A percentile compares a stretch with the other conserved stretches of the same genome.
Evolutionary conservation across 2,113 vertebrate genomes (phyloP).

Genomic region (Nematolebias whitei): DNA sequence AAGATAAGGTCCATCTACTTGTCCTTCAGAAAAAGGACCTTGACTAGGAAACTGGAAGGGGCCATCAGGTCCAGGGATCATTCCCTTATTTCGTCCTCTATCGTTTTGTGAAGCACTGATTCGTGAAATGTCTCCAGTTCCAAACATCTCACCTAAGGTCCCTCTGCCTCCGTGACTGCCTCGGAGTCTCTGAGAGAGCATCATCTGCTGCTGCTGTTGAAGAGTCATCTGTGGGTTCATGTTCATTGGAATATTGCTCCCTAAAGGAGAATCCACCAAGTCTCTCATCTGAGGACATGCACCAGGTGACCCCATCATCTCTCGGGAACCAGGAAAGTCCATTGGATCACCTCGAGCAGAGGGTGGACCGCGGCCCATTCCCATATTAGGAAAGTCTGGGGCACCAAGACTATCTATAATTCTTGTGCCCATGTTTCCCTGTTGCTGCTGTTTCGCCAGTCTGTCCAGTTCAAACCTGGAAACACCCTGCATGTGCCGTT

Average conservation of each 20-base stretch:
- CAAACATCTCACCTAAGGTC: constrained; percentile 80
- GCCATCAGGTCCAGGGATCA: constrained; percentile 81
- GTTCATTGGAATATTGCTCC: constrained; percentile 87
- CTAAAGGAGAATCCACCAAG: constrained; percentile 85
- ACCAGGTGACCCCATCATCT: constrained; percentile 88
- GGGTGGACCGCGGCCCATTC: constrained; percentile 69
- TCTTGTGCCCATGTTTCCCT: constrained; percentile 70
- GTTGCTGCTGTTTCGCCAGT: constrained; percentile 88
- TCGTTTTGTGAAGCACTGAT: constrained; percentile 85
- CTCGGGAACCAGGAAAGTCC: constrained; percentile 87
- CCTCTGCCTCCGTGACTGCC: constrained; percentile 78
- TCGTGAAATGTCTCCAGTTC: constrained; percentile 86
- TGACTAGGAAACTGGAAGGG: constrained; percentile 84
- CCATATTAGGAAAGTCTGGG: constrained; percentile 71
- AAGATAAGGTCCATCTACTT: constrained; percentile 82
- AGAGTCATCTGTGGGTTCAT: constrained; percentile 89
- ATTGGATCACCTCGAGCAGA: constrained; percentile 75
- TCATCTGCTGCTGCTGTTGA: constrained; percentile 87
- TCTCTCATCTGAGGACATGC: constrained; percentile 85
- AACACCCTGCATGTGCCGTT: constrained; percentile 87
- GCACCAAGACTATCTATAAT: constrained; percentile 79
- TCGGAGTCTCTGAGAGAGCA: constrained; percentile 89
- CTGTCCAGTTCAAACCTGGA: constrained; percentile 85
- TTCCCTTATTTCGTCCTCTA: constrained; percentile 81
- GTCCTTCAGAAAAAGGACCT: constrained; percentile 84